These are phyloP conservation scores for Notolepis coatsorum DNA, from an alignment of 2,797 vertebrate species.

Conservation along the genomic window DNA sequence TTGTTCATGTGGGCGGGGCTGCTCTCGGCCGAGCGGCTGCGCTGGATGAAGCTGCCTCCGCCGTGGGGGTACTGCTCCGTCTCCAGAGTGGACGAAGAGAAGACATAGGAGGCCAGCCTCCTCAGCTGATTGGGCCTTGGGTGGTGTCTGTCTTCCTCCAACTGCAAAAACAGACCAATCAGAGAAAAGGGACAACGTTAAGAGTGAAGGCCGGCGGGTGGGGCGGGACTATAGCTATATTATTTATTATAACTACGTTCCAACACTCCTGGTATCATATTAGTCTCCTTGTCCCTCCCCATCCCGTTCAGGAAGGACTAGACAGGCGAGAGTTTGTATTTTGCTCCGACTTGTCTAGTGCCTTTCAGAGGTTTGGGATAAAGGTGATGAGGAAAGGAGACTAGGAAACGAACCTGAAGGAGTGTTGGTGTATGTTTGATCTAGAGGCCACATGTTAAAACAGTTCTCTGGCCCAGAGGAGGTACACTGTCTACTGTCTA, in stretches of 20 bases:
- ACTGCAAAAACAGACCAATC: conserved; percentile 94
- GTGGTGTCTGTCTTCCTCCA: conserved; percentile 92
- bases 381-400: conserved; percentile 47
- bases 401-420: conserved; percentile 41
- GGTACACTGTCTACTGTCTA: conserved; percentile 39
- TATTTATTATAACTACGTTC: conserved; percentile 34
- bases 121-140: conserved; percentile 97
- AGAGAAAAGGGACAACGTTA: conserved; percentile 84
- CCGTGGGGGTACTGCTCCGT: conserved; percentile 97
- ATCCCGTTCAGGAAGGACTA: conserved; percentile 34
- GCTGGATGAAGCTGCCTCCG: conserved; percentile 94
- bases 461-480: background rate
- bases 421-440: conserved; percentile 45
- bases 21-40: conserved; percentile 98
- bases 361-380: conserved; percentile 45
- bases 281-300: conserved; percentile 45
- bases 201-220: too few species aligned
- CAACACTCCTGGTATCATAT: conserved; percentile 50
- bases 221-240: conserved; percentile 8
- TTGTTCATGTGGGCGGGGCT: conserved; percentile 94
- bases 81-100: conserved; percentile 98
- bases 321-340: conserved; percentile 54
- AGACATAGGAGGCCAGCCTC: conserved; percentile 98
- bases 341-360: conserved; percentile 58
- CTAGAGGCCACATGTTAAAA: background rate